Conservation (phyloP, 2,888 invertebrate species). For the Heliconius hortense region DNA sequence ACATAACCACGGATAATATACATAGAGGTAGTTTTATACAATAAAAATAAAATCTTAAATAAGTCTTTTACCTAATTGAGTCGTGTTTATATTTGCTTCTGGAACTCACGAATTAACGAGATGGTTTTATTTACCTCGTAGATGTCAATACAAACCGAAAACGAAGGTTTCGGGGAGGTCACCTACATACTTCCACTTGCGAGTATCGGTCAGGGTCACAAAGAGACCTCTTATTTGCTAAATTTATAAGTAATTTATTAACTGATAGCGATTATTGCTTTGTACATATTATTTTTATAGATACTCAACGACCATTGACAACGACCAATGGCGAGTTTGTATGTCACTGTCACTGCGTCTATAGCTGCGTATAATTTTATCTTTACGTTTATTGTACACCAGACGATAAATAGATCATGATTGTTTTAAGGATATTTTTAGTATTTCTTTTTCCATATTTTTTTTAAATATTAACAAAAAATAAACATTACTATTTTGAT, state of each 20-base stretch:
- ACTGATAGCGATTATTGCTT: slow-evolving; percentile 45
- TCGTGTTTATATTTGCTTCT: slow-evolving; percentile 26
- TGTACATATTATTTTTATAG: slow-evolving; percentile 12
- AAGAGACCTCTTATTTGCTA: slow-evolving; percentile 64
- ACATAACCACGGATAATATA: background rate
- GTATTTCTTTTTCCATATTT: background rate
- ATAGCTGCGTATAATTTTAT: slow-evolving; percentile 4
- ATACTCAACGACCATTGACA: background rate
- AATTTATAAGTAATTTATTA: slow-evolving; percentile 44
- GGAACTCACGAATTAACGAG: slow-evolving; percentile 40
- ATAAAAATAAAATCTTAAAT: slow-evolving; percentile 22
- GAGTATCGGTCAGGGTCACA: slow-evolving; percentile 71
- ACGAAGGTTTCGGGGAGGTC: slow-evolving; percentile 73
- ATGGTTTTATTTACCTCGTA: slow-evolving; percentile 51
- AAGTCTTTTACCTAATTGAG: slow-evolving; percentile 19
- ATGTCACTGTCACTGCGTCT: slow-evolving; percentile 5
- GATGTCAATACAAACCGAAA: slow-evolving; percentile 68
- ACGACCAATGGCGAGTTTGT: slow-evolving; percentile 1
- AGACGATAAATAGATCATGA: background rate
- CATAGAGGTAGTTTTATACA: background rate
- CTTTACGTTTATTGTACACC: background rate
- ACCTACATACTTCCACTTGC: slow-evolving; percentile 72
- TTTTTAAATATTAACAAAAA: background rate
- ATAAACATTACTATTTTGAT: no score
- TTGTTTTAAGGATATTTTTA: background rate